These are phyloP conservation scores for Sminthurides bifidus DNA, from an alignment of 1,140 invertebrate species.

Conservation along the genomic window DNA sequence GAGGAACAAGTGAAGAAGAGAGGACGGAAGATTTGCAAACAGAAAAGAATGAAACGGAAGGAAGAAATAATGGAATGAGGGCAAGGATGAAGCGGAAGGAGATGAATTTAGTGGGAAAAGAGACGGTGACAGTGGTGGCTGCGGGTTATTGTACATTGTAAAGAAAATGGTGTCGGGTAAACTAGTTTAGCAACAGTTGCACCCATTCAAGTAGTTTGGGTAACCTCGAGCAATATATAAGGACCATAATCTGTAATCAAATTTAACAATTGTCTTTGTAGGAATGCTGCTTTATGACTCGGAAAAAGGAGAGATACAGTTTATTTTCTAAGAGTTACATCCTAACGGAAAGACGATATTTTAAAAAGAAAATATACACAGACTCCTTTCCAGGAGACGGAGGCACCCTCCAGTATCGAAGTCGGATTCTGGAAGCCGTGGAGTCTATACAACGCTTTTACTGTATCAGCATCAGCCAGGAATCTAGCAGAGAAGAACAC, in stretches of 20 bases:
- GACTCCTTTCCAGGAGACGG: not conserved
- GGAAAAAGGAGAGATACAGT: constrained; percentile 36
- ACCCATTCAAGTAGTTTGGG: constrained; percentile 30
- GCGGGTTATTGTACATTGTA: not conserved
- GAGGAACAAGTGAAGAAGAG: not conserved
- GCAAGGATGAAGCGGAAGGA: not conserved
- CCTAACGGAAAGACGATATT: constrained; percentile 32
- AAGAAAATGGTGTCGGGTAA: constrained; percentile 17
- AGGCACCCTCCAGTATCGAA: not conserved
- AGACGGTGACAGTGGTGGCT: not conserved
- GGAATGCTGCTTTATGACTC: constrained; percentile 35
- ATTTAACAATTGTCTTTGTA: constrained; percentile 36
- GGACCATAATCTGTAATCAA: constrained; percentile 36
- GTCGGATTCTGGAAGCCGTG: constrained; percentile 1
- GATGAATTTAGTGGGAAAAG: constrained; percentile 1
- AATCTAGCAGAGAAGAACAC: no score
- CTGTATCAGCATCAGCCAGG: no score
- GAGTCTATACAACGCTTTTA: not conserved
- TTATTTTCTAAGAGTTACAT: constrained; percentile 35
- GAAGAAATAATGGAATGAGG: not conserved
- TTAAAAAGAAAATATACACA: constrained; percentile 34
- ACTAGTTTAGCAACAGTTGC: constrained; percentile 32
- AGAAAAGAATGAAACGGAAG: not conserved
- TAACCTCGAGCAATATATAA: constrained; percentile 34
- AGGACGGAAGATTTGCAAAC: not conserved